Percentiles rank a stretch among this genome's conserved stretches.
These are phyloP conservation scores for Psylliodes chrysocephalus DNA, from an alignment of 2,888 invertebrate genomes.

Conservation along the genomic window DNA sequence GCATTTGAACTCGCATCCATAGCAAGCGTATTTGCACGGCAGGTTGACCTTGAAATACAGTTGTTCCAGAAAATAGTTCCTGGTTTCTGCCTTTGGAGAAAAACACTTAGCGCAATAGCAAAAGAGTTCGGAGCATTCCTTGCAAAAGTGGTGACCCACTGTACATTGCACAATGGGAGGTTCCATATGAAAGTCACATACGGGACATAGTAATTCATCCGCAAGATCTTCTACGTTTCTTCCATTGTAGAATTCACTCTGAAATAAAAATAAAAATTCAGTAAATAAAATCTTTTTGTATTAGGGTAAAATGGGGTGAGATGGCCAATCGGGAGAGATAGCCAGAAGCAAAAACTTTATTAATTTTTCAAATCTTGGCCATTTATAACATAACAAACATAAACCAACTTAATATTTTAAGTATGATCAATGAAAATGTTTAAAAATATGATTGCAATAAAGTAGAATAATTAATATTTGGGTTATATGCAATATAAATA, in stretches of 20 bases:
- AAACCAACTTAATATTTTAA: too few species aligned
- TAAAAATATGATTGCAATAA: too few species aligned
- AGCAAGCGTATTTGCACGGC: conserved; percentile 41
- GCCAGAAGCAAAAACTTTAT: too few species aligned
- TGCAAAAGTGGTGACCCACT: conserved; percentile 51
- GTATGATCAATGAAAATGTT: too few species aligned
- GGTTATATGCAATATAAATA: too few species aligned
- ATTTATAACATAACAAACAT: too few species aligned
- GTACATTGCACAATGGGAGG: conserved; percentile 50
- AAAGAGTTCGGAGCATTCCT: conserved; percentile 40
- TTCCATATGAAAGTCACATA: conserved; percentile 48
- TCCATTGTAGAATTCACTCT: not conserved
- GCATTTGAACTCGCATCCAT: conserved; percentile 40
- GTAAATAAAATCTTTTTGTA: not conserved
- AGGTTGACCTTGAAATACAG: conserved; percentile 32
- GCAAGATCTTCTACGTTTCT: not conserved
- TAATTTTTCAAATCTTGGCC: too few species aligned
- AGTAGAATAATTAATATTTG: too few species aligned
- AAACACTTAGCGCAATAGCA: conserved; percentile 36
- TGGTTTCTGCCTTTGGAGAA: conserved; percentile 10
- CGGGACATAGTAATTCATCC: conserved; percentile 41
- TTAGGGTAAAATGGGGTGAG: too few species aligned
- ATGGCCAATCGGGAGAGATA: too few species aligned
- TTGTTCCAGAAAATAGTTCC: conserved; percentile 22
- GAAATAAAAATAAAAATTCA: not conserved